A percentile compares a stretch with the other conserved stretches of the same genome.
Conservation (phyloP, 64 coral and sea anemone genomes). For the Anthopleura sola region DNA sequence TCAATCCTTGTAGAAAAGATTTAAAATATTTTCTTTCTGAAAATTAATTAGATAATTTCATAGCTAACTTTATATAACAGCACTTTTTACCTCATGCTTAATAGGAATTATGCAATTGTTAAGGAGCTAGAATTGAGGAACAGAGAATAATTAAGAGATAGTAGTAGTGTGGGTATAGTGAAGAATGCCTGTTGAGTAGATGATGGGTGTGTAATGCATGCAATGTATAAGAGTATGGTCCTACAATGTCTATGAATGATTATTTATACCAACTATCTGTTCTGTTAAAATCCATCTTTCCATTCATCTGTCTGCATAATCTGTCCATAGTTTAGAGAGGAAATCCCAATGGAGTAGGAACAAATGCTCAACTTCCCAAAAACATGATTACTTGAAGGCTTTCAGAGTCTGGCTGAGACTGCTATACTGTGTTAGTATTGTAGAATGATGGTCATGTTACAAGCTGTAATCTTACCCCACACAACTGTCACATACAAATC, state of each 20-base stretch:
- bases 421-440: neutral
- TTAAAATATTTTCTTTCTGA: neutral
- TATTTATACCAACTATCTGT: neutral
- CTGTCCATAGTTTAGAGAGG: neutral
- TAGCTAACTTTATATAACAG: no score
- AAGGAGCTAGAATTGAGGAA: neutral
- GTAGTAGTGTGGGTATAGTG: neutral
- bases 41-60: no score
- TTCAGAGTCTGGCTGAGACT: neutral
- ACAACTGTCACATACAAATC: neutral
- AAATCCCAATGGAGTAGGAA: neutral
- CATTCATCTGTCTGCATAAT: neutral
- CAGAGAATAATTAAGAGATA: neutral
- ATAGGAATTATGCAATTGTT: no score
- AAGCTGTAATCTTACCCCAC: constrained; percentile 3
- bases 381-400: neutral
- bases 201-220: neutral
- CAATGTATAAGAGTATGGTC: neutral
- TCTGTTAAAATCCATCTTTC: neutral
- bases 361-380: neutral
- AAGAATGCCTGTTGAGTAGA: constrained; percentile 4
- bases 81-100: no score
- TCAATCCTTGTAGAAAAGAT: neutral
- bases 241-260: neutral
- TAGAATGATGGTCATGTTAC: neutral